Evolutionary conservation across 2,113 vertebrate genomes (phyloP), one percentile per base, ranked within the genome.

Genomic region (Beaufortia kweichowensis): DNA sequence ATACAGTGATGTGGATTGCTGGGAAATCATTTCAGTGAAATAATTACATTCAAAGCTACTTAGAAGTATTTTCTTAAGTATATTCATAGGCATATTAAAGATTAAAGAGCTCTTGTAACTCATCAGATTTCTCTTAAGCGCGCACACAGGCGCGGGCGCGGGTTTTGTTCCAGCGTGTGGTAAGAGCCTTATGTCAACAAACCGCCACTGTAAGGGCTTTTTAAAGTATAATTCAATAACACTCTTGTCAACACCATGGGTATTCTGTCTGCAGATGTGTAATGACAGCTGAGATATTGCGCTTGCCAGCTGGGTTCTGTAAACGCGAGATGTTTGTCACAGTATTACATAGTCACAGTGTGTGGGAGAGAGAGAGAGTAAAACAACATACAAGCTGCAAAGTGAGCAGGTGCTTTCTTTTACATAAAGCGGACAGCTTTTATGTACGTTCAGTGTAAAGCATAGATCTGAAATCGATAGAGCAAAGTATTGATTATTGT

Each of bases 221-320:
- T 75, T 50, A 35, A 46, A 65, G 46, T 77, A 84, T 89, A 87
- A 88, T 88, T 86, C 50, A 83, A 81, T 64, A 88, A 88, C 88
- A 88, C 84, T 79, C 50, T 41, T 80, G 87, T 91, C 91, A 90
- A 86, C 88, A 80, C 87, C 66, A 80, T 17, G 39, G 62, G 63
- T 65, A 68, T 35, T 67, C 21, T 66, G 31, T 62, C 33, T 59
- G 67, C 57, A 26, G 56, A 76, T 63, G 61, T 69, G 56, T 53
- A 87, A 83, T 88, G 86, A 91, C 82, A 87, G 79, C 81, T 85
- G 83, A 82, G 88, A 81, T 84, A 83, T 87, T 87, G 84, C 85
- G 57, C 50, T 23, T 78, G 84, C 85, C 88, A 88, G 89, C 87
- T 88, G 65, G 69, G 79, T 75, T 61, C 28, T 60, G 61, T 14